phyloP scores from a whole-genome alignment of 2,113 vertebrate species.

The Podarcis muralis region DNA sequence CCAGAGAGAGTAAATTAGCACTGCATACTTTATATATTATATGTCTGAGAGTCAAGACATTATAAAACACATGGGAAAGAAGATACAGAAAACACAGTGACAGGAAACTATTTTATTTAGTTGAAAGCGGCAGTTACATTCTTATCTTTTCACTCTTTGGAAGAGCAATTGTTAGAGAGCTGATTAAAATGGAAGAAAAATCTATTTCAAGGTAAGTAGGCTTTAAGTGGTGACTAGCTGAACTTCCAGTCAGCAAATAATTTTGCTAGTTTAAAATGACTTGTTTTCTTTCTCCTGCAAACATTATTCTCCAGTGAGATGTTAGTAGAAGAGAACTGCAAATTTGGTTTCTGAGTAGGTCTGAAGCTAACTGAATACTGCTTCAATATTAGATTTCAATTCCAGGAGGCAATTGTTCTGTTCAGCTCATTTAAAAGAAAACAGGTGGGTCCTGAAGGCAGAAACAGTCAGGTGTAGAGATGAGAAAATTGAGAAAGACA shows the following conservation, averaged over 20 bases:
- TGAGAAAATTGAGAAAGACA: background rate
- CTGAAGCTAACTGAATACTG: background rate
- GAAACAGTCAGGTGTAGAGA: background rate
- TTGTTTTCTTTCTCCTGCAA: background rate
- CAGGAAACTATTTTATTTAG: background rate
- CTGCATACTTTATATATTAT: slow-evolving; percentile 4
- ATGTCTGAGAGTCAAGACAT: background rate
- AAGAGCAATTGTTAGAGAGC: background rate
- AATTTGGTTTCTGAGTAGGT: background rate
- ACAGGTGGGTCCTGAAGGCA: background rate
- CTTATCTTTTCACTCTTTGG: background rate
- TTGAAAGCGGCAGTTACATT: background rate
- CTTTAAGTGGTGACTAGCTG: background rate
- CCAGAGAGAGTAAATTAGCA: slow-evolving; percentile 1
- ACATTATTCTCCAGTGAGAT: too few relatives aligned
- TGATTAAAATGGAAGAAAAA: background rate
- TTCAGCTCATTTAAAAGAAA: background rate
- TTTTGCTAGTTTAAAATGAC: background rate
- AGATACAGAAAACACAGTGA: background rate
- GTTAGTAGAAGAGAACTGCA: background rate
- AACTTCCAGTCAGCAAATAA: background rate
- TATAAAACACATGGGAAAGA: background rate
- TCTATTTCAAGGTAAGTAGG: background rate
- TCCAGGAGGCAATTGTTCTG: background rate
- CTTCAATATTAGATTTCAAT: background rate